Evolutionary conservation across 23 tunicate species (phyloP).

Genomic region (Clavelina lepadiformis): DNA sequence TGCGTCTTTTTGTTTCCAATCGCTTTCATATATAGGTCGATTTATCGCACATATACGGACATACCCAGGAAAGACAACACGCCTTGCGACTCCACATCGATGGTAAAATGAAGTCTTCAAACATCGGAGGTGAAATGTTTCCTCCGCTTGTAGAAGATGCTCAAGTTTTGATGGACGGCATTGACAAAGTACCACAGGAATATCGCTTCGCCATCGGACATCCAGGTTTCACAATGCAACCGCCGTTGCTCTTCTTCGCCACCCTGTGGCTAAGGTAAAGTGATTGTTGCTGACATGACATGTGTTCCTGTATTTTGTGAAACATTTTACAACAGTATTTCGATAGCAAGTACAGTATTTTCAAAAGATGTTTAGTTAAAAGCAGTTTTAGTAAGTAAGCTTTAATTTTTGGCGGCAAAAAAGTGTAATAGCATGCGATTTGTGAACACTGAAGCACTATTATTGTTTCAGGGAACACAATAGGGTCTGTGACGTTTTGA

Average conservation of each 20-base stretch:
- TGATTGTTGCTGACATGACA: too few species aligned
- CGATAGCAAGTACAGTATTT: too few species aligned
- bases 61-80: slow-evolving; percentile 29
- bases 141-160: slow-evolving; percentile 39
- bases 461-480: slow-evolving; percentile 50
- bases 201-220: slow-evolving; percentile 44
- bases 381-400: too few species aligned
- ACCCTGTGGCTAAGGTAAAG: slow-evolving; percentile 48
- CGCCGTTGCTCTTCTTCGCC: slow-evolving; percentile 25
- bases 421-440: too few species aligned
- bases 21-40: too few species aligned
- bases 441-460: not conserved
- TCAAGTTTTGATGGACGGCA: slow-evolving; percentile 24
- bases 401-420: too few species aligned
- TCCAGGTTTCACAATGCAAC: slow-evolving; percentile 18
- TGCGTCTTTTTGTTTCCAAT: too few species aligned
- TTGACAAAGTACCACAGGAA: slow-evolving; percentile 4
- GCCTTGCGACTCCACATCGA: slow-evolving; percentile 28
- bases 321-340: too few species aligned
- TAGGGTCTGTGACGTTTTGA: slow-evolving; percentile 57
- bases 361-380: too few species aligned
- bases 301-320: too few species aligned
- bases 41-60: slow-evolving; percentile 53
- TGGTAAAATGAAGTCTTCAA: slow-evolving; percentile 51
- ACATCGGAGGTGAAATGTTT: slow-evolving; percentile 50